Evolutionary conservation across 2,797 vertebrate genomes (phyloP).

Genomic region (Furcifer pardalis): DNA sequence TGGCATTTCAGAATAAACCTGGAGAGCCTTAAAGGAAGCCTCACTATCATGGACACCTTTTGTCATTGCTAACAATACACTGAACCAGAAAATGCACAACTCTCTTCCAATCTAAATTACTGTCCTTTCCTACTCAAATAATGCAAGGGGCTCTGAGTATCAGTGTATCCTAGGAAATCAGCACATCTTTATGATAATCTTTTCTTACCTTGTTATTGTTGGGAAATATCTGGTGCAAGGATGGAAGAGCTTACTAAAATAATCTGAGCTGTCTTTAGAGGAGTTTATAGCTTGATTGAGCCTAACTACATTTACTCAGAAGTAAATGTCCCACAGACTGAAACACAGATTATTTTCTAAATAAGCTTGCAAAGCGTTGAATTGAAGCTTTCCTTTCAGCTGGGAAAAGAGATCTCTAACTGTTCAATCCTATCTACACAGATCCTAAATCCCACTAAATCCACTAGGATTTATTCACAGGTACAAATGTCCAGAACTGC

Average conservation of each 20-base stretch:
- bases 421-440: not conserved
- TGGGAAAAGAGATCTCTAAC: not conserved
- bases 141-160: not conserved
- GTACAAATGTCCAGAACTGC: not conserved
- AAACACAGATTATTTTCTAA: not conserved
- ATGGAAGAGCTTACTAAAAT: not conserved
- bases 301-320: constrained; percentile 3
- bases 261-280: not conserved
- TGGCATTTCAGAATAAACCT: not conserved
- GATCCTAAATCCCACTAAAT: not conserved
- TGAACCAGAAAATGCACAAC: not conserved
- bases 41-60: not conserved
- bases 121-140: not conserved
- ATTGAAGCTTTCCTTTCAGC: not conserved
- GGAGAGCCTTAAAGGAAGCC: not conserved
- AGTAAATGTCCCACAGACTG: not conserved
- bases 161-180: not conserved
- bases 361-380: not conserved
- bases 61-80: not conserved
- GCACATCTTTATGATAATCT: not conserved
- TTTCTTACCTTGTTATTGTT: not conserved
- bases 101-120: not conserved
- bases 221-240: constrained; percentile 14
- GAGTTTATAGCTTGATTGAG: not conserved
- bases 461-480: not conserved